Conservation (phyloP, 1,140 invertebrate genomes). For the Diachasma alloeum region DNA sequence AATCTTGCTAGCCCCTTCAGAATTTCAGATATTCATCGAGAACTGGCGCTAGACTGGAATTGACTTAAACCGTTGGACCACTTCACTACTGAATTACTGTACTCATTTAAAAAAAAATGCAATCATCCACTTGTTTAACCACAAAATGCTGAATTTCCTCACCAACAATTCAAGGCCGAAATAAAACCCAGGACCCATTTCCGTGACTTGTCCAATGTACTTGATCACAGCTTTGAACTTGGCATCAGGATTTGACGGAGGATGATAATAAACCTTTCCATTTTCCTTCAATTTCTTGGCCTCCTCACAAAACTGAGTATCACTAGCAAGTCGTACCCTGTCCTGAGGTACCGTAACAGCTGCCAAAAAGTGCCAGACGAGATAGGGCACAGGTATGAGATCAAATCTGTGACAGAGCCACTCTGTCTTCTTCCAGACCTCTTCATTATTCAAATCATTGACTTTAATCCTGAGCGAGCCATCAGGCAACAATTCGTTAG, state of each 20-base stretch:
- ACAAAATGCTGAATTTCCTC: conserved; percentile 44
- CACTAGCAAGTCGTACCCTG: conserved; percentile 62
- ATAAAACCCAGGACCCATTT: conserved; percentile 65
- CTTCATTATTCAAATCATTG: conserved; percentile 34
- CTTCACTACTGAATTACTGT: too few species aligned
- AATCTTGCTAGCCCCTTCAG: too few species aligned
- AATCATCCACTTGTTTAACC: too few species aligned
- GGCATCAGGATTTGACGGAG: conserved; percentile 21
- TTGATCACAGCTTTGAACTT: conserved; percentile 58
- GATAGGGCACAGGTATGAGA: conserved; percentile 48
- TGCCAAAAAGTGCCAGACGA: conserved; percentile 64
- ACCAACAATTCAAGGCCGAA: conserved; percentile 69
- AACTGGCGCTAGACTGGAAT: too few species aligned
- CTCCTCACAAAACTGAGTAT: conserved; percentile 58
- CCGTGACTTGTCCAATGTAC: conserved; percentile 65
- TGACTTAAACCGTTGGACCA: too few species aligned
- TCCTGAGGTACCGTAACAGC: conserved; percentile 62
- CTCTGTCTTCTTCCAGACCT: conserved; percentile 51
- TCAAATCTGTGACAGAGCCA: conserved; percentile 52
- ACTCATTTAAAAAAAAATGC: too few species aligned
- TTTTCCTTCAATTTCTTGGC: conserved; percentile 55
- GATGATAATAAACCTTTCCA: conserved; percentile 44
- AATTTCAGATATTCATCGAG: too few species aligned
- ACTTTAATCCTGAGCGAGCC: conserved; percentile 41
- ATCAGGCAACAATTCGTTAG: conserved; percentile 39